Base-by-base conservation (phyloP, 2,797 vertebrate species). In the Lepilemur septentrionalis region DNA sequence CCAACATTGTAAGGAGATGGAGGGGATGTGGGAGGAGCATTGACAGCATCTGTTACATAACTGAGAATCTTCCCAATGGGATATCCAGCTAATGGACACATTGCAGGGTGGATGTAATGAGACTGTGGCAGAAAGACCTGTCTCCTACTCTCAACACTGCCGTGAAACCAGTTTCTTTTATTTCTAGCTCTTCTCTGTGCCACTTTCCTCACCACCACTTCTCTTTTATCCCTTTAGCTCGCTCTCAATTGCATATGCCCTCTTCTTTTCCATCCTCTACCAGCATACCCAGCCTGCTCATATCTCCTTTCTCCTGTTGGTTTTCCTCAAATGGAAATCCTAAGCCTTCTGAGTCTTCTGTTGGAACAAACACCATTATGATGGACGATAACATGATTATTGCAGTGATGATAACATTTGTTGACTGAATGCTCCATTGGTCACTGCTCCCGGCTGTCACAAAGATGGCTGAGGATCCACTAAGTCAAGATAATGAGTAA, bases 401-500 rank as follows among this genome's bases (percentile, higher is more conserved):
- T 95, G 30, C 73, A 93, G 82, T 93, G 95, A 98, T 94, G 89
- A 94, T 96, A 97, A 97, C 95, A 94, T 97, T 97, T 95, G 95
- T 95, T 95, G 97, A 97, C 90, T 97, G 89, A 97, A 97, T 94
- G 94, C 97, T 97, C 88, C 92, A 76, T 83, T 95, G 83, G 95
- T 93, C 93, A 94, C 85, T 95, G 93, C 79, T 96, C 65, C 91
- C 0, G 5, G 95, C 92, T 97, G 88, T 95, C 92, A 96, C 78
- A 91, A 91, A 97, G 93, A 96, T 20, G 35, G 89, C 88, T 69
- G 85, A 96, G 84, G 75, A 96, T 67, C 65, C 82, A 94, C 91
- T 96, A 97, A 97, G 85, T 97, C 95, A 97, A 59, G 83, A 97
- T 95, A 97, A 97, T 96, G 91, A 97, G 89, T 95, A 95, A 91